Evolutionary conservation across 2,888 invertebrate genomes (phyloP).

Genomic region (Rhodophaea formosa): DNA sequence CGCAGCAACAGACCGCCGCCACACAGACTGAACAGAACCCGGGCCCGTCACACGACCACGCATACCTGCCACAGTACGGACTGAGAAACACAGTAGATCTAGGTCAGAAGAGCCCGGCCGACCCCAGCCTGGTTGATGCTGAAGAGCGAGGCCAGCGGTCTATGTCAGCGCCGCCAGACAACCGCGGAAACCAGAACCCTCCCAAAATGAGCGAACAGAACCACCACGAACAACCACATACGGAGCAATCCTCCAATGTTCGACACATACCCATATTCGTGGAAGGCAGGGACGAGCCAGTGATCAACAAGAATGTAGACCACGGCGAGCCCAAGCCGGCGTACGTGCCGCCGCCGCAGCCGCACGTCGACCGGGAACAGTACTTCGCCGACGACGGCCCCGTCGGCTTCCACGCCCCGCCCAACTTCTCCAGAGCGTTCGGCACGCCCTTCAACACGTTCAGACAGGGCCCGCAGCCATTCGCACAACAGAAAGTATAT

Average conservation of each 20-base stretch:
- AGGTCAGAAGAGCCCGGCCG: constrained; percentile 84
- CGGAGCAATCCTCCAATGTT: constrained; percentile 76
- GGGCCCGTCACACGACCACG: constrained; percentile 44
- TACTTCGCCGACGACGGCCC: constrained; percentile 67
- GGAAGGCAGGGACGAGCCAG: constrained; percentile 91
- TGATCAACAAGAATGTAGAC: constrained; percentile 83
- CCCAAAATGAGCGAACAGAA: constrained; percentile 62
- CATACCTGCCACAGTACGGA: constrained; percentile 83
- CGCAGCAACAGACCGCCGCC: constrained; percentile 57
- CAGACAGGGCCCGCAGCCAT: constrained; percentile 72
- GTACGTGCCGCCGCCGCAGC: constrained; percentile 53
- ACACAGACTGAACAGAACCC: constrained; percentile 67
- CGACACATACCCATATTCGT: constrained; percentile 94
- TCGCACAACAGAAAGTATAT: constrained; percentile 73
- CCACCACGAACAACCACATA: constrained; percentile 49
- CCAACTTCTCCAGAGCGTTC: constrained; percentile 70
- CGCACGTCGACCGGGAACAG: constrained; percentile 68
- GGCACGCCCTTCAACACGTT: constrained; percentile 65
- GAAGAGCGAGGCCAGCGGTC: constrained; percentile 85
- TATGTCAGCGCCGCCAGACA: constrained; percentile 90
- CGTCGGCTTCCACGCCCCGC: constrained; percentile 61
- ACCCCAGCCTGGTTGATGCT: constrained; percentile 73
- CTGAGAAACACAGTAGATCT: constrained; percentile 90
- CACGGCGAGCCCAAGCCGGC: constrained; percentile 60
- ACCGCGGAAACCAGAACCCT: constrained; percentile 50